These are phyloP conservation scores for Hylaeus volcanicus DNA, from an alignment of 1,140 invertebrate species.

Conservation along the genomic window DNA sequence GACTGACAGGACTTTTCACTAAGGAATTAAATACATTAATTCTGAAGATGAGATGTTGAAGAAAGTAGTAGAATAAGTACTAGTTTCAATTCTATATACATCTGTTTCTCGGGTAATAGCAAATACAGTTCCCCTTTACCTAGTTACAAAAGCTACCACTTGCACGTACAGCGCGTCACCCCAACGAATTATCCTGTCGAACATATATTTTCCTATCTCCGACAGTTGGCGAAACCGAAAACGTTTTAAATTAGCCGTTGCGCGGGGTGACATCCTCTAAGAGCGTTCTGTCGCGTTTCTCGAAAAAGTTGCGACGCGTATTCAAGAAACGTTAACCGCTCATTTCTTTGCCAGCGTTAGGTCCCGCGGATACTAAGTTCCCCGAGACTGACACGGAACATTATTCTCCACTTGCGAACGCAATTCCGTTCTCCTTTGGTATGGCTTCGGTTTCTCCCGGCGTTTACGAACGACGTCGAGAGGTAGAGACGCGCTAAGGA, in stretches of 20 bases:
- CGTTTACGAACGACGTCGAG: conserved; percentile 1
- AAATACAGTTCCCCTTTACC: too few relatives aligned
- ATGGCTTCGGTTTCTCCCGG: neutral
- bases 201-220: neutral
- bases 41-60: too few relatives aligned
- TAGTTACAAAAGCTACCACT: too few relatives aligned
- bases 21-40: too few relatives aligned
- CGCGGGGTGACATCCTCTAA: neutral
- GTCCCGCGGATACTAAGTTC: neutral
- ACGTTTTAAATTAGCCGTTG: neutral
- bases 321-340: conserved; percentile 11
- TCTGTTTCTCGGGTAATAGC: too few relatives aligned
- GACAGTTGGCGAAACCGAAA: neutral
- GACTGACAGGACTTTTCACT: too few relatives aligned
- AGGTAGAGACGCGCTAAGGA: conserved; percentile 9
- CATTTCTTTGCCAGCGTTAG: conserved; percentile 10
- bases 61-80: too few relatives aligned
- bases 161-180: too few relatives aligned
- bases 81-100: too few relatives aligned
- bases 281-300: neutral
- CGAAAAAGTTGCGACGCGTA: neutral
- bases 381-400: neutral
- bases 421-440: neutral
- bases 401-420: conserved; percentile 14
- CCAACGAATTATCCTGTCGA: too few relatives aligned